Evolutionary conservation across 2,113 vertebrate species (phyloP).

Genomic region (Emydura subglobosa): DNA sequence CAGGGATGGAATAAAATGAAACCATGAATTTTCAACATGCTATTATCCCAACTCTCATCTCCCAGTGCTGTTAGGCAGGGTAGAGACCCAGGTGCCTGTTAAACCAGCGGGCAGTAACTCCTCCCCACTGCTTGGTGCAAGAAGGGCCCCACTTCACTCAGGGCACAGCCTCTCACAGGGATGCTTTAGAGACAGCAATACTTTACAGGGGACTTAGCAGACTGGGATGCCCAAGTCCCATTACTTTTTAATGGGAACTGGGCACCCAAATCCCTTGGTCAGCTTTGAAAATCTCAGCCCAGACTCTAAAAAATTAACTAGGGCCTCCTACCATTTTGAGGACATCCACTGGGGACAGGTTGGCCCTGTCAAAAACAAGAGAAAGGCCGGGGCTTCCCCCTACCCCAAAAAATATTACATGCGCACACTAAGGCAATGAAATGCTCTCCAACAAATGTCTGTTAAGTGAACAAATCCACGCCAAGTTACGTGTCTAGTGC

Average conservation of each 20-base stretch:
- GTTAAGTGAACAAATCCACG: not conserved
- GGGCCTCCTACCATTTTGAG: not conserved
- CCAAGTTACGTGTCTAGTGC: fast-evolving
- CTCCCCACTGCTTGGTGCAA: fast-evolving
- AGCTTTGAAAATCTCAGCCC: not conserved
- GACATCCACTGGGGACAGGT: not conserved
- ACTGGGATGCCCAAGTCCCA: not conserved
- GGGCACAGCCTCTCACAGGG: not conserved
- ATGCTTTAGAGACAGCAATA: not conserved
- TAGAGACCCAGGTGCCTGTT: not conserved
- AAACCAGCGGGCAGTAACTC: not conserved
- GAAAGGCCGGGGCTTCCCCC: not conserved
- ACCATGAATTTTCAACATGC: not conserved
- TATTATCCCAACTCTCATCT: not conserved
- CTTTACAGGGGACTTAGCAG: not conserved
- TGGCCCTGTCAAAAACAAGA: not conserved
- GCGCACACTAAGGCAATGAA: not conserved
- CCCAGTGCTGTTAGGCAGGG: not conserved
- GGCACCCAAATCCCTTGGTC: not conserved
- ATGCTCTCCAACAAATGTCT: not conserved
- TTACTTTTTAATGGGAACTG: not conserved
- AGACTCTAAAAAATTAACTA: not conserved
- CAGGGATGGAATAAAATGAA: not conserved
- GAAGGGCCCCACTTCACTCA: not conserved
- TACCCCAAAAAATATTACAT: not conserved